A percentile compares a stretch with the other conserved stretches of the same genome.
Conservation (phyloP, 2,797 vertebrate species). For the Eremophila alpestris region DNA sequence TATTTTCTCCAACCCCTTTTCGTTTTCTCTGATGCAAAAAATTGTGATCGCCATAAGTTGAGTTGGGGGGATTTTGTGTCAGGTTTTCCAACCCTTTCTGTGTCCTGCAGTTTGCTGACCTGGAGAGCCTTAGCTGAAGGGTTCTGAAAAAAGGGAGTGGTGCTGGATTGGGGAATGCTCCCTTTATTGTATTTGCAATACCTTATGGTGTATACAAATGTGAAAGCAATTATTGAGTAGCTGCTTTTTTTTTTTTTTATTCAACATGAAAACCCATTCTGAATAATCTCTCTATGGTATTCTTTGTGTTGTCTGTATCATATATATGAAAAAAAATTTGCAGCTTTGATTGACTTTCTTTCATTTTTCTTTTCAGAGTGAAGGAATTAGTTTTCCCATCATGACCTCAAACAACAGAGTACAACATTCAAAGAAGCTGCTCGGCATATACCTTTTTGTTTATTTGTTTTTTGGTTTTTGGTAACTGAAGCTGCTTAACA, state of each 20-base stretch:
- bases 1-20: neutral
- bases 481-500: conserved; percentile 72
- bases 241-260: neutral
- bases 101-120: neutral
- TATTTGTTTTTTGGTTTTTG: neutral
- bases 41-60: neutral
- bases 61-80: neutral
- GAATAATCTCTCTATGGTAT: neutral
- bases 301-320: neutral
- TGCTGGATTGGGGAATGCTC: neutral
- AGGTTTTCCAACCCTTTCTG: neutral
- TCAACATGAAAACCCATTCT: neutral
- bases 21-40: neutral
- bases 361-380: conserved; percentile 76
- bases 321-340: neutral
- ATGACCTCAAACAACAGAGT: conserved; percentile 51
- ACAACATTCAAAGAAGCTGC: conserved; percentile 64
- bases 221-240: neutral
- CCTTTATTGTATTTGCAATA: neutral
- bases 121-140: neutral
- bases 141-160: neutral
- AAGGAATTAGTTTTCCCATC: conserved; percentile 60
- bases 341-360: conserved; percentile 10
- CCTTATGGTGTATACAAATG: neutral
- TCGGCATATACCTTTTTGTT: conserved; percentile 31